Percentiles rank a stretch among this genome's conserved stretches.
Evolutionary conservation across 1,140 invertebrate species (phyloP).

Genomic region (Pemphigus obesinymphae): DNA sequence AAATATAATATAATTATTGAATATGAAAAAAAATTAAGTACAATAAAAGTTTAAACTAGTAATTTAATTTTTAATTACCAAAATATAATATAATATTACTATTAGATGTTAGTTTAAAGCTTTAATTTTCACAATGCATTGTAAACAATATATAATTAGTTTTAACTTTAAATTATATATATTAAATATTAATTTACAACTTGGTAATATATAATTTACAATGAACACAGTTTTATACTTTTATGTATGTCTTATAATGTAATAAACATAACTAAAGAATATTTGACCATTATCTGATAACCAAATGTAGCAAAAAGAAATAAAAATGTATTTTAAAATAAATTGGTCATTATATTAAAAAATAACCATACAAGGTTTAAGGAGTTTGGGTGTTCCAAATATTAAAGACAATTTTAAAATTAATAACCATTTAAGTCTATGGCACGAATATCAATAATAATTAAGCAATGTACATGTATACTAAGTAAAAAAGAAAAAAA

Average conservation of each 20-base stretch:
- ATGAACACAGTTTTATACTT: neutral
- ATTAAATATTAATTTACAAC: neutral
- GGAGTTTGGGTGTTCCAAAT: neutral
- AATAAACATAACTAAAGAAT: neutral
- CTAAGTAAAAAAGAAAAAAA: neutral
- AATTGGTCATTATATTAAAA: neutral
- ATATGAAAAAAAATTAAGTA: neutral
- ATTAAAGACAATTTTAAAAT: neutral
- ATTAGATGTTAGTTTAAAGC: neutral
- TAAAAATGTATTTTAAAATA: neutral
- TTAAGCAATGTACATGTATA: constrained; percentile 1
- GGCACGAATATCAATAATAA: constrained; percentile 27
- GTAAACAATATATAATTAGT: neutral
- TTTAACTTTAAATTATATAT: neutral
- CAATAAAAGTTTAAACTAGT: neutral
- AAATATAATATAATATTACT: neutral
- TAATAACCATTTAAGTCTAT: constrained; percentile 6
- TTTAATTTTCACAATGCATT: neutral
- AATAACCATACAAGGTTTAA: neutral
- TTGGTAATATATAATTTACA: neutral
- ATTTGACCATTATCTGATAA: neutral
- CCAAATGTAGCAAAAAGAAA: neutral
- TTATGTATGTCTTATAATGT: neutral
- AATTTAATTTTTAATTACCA: neutral
- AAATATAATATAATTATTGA: neutral